A percentile compares a stretch with the other conserved stretches of the same genome.
phyloP scores from a whole-genome alignment of 2,113 vertebrate species.

The Rhodinocichla rosea region DNA sequence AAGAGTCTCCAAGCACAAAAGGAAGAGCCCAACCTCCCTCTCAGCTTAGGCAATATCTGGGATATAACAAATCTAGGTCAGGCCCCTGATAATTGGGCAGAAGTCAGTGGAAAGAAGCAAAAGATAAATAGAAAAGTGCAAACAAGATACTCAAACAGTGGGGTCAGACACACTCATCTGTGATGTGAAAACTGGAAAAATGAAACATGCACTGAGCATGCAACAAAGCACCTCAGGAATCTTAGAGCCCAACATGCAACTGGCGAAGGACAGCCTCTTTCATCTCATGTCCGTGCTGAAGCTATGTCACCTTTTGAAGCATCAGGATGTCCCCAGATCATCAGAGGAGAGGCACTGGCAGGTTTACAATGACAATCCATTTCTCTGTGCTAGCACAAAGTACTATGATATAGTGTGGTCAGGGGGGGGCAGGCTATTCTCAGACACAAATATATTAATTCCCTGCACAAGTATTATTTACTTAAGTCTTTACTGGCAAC shows the following conservation, averaged over 20 bases:
- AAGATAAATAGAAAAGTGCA: not conserved
- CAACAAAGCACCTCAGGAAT: not conserved
- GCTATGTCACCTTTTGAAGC: not conserved
- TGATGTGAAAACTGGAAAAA: not conserved
- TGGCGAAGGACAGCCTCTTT: not conserved
- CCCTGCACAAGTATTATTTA: not conserved
- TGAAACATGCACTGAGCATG: not conserved
- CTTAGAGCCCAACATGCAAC: not conserved
- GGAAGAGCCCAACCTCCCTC: not conserved
- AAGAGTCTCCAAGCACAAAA: not conserved
- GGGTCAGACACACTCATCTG: not conserved
- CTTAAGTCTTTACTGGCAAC: not conserved
- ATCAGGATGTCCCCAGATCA: not conserved
- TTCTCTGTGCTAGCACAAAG: not conserved
- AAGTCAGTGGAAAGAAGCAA: not conserved
- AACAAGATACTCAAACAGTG: not conserved
- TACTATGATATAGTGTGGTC: accelerated
- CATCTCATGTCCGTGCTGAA: not conserved
- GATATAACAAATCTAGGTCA: not conserved
- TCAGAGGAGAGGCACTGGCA: not conserved
- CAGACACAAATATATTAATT: not conserved
- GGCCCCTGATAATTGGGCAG: not conserved
- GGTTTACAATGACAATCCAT: not conserved
- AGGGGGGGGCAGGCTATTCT: not conserved
- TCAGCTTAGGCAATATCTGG: not conserved